These are phyloP conservation scores for Mixornis gularis DNA, from an alignment of 2,113 vertebrate species.

Conservation along the genomic window DNA sequence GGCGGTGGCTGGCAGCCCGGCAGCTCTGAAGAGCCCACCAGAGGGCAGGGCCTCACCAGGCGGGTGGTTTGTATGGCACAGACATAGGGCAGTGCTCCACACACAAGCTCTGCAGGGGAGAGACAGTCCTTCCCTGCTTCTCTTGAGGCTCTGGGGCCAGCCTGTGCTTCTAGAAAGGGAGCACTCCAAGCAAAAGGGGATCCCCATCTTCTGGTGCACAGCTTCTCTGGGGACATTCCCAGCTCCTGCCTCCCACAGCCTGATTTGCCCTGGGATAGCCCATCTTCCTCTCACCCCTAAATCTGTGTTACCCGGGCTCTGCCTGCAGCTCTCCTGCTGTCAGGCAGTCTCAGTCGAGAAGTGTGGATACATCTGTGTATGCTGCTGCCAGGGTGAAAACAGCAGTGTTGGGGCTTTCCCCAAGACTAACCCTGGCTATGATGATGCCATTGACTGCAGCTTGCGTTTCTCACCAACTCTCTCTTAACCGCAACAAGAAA, in stretches of 20 bases:
- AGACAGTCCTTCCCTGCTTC: neutral
- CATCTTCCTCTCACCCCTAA: neutral
- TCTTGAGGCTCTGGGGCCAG: neutral
- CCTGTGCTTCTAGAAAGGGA: neutral
- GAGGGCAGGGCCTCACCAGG: neutral
- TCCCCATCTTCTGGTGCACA: neutral
- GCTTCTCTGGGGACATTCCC: neutral
- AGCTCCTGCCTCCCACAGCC: neutral
- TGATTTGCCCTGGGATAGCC: neutral
- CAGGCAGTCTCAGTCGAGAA: neutral
- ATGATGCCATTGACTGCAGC: neutral
- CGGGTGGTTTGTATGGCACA: accelerated
- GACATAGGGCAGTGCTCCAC: neutral
- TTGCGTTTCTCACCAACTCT: neutral
- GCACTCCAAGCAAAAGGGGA: accelerated
- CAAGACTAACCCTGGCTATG: neutral
- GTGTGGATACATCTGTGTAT: accelerated
- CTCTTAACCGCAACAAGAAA: neutral
- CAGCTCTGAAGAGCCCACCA: neutral
- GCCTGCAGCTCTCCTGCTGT: neutral
- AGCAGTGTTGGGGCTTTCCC: neutral
- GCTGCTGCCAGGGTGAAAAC: neutral
- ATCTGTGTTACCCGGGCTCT: neutral
- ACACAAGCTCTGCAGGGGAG: neutral
- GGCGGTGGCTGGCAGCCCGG: accelerated